These are phyloP conservation scores for Pantala flavescens DNA, from an alignment of 1,140 invertebrate species.

Conservation along the genomic window DNA sequence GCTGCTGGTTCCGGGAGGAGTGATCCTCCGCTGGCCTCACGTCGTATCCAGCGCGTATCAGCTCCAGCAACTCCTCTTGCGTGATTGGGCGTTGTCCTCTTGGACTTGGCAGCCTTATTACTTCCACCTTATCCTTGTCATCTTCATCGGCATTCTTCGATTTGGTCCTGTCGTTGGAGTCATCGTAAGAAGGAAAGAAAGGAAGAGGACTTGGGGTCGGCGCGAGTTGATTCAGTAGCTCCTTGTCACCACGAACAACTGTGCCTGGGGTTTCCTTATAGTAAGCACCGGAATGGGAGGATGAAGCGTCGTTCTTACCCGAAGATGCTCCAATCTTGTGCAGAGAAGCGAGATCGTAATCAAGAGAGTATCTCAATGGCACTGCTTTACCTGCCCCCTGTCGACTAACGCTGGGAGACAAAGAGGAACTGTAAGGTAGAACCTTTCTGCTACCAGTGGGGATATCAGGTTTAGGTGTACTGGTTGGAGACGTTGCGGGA, in stretches of 20 bases:
- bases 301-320: not conserved
- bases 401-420: not conserved
- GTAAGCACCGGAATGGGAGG: not conserved
- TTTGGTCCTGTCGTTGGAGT: not conserved
- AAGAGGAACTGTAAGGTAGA: not conserved
- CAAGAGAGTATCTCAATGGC: not conserved
- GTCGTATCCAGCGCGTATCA: constrained; percentile 19
- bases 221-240: not conserved
- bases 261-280: not conserved
- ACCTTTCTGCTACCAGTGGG: not conserved
- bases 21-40: constrained; percentile 14
- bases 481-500: not conserved
- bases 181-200: not conserved
- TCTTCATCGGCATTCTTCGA: not conserved
- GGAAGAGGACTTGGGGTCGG: not conserved
- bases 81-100: constrained; percentile 20
- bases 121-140: constrained; percentile 12
- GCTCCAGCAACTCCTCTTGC: constrained; percentile 18
- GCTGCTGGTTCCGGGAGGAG: not conserved
- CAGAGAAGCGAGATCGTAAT: not conserved
- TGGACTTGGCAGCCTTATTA: constrained; percentile 20
- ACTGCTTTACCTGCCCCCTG: not conserved
- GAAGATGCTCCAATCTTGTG: not conserved
- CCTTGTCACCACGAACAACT: not conserved
- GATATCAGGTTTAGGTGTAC: not conserved